A percentile compares a stretch with the other conserved stretches of the same genome.
Conservation (phyloP, 2,113 vertebrate species). For the Spizaetus ornatus region DNA sequence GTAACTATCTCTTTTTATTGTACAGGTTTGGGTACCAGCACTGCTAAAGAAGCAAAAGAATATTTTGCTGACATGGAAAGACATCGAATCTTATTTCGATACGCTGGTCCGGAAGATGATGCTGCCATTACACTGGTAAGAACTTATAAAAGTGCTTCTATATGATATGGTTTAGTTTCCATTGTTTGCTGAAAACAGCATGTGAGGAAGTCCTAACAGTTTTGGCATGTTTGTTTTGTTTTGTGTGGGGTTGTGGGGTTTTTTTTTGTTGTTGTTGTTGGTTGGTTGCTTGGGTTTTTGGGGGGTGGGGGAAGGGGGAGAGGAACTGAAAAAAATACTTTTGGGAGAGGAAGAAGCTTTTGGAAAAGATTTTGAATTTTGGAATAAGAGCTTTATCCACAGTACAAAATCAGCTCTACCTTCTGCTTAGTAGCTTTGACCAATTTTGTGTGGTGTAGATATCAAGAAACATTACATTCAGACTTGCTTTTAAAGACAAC, state of each 20-base stretch:
- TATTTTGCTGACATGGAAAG: constrained; percentile 98
- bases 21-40: constrained; percentile 96
- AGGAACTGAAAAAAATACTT: background rate
- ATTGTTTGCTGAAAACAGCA: background rate
- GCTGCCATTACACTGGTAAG: constrained; percentile 94
- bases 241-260: too few species aligned
- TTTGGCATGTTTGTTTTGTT: too few species aligned
- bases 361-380: background rate
- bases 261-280: too few species aligned
- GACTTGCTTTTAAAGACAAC: background rate
- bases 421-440: background rate
- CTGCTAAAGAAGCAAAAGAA: constrained; percentile 97
- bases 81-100: constrained; percentile 92
- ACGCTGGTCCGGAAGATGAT: constrained; percentile 93
- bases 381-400: background rate
- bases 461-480: background rate
- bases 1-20: background rate
- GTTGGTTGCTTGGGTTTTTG: too few species aligned
- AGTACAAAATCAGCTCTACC: background rate
- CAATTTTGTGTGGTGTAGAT: background rate
- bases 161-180: background rate
- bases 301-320: too few species aligned
- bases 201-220: background rate
- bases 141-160: background rate
- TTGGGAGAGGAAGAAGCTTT: background rate